Evolutionary conservation across 2,888 invertebrate species (phyloP).

Genomic region (Drosophila formosana): DNA sequence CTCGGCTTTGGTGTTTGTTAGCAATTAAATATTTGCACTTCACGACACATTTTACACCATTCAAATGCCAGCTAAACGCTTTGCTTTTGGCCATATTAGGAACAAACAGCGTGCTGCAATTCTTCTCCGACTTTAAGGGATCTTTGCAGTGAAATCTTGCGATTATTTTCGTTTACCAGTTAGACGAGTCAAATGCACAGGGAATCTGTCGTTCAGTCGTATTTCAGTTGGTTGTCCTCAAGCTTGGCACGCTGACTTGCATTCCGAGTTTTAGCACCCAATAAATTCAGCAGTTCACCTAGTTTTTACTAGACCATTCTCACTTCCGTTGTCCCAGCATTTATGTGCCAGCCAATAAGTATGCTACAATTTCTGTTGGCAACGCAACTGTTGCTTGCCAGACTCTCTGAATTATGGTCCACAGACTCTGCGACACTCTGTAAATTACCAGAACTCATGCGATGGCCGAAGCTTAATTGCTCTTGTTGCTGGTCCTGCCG

Average conservation of each 20-base stretch:
- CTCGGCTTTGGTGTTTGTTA: slow-evolving; percentile 61
- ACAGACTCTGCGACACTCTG: slow-evolving; percentile 67
- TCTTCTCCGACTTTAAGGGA: slow-evolving; percentile 43
- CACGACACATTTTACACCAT: slow-evolving; percentile 55
- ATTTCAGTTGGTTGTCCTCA: slow-evolving; percentile 12
- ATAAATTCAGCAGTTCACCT: slow-evolving; percentile 71
- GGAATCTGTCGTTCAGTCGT: no score
- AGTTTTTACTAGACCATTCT: slow-evolving; percentile 53
- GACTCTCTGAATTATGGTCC: slow-evolving; percentile 40
- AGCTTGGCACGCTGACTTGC: slow-evolving; percentile 50
- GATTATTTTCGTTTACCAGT: not conserved
- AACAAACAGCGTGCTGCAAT: slow-evolving; percentile 6
- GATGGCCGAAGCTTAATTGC: slow-evolving; percentile 60
- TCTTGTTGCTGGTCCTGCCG: slow-evolving; percentile 23
- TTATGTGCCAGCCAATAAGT: slow-evolving; percentile 45
- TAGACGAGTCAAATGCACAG: no score
- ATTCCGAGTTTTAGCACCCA: slow-evolving; percentile 49
- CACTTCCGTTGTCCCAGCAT: slow-evolving; percentile 53
- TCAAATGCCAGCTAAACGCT: slow-evolving; percentile 18
- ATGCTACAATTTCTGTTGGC: slow-evolving; percentile 39
- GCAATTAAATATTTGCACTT: slow-evolving; percentile 78
- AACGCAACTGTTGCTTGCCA: slow-evolving; percentile 57
- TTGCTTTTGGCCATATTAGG: slow-evolving; percentile 10
- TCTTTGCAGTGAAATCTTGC: no score
- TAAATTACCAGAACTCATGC: slow-evolving; percentile 59